Base-by-base conservation (phyloP, 2,113 vertebrate genomes). In the Oostethus manadensis region DNA sequence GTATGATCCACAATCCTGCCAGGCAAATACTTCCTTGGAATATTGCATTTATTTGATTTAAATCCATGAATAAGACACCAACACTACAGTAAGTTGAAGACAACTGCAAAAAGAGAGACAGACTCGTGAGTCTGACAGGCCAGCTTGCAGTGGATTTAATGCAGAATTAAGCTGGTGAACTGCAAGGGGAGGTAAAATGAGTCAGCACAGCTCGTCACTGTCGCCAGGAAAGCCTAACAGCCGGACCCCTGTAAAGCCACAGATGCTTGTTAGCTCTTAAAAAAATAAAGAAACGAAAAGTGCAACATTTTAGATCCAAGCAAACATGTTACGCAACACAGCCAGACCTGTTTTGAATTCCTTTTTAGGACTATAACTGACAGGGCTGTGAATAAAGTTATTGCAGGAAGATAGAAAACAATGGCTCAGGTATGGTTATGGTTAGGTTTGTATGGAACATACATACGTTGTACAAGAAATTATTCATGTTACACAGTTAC, bases 1-100 rank as follows among this genome's bases (percentile, higher is more conserved):
- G 85, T 88, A 86, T 88, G 88, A 89, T 88, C 69, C 84, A 82
- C 81, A 78, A 71, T 69, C 69, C 65, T 78, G 56, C 58, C 16
- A 80, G 69, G 58, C 40, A 73, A 51, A 65, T 55, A 76, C 53
- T 66, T 70, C 60, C 69, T 48, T 48, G 64, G 66, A 29, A 29
- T 10, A 51, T 10, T 7, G 16, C 23, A 51, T 5, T n/a, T 17
- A 10, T 51, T 29, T 29, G 22, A 26, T 51, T 33, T 13, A 5
- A 10, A 3, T 16, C 26, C 16, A 10, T 29, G 50, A 23, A 51
- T 42, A 42, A 42, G 38, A 42, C 38, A 42, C 38, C 38, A 14
- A 42, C 38, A 42, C 17, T 51, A 62, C 58, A 61, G 67, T 65
- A 69, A 78, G 74, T 71, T 76, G 43, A 73, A 73, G 62, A 58